Percentiles rank a stretch among this genome's conserved stretches.
These are phyloP conservation scores for Cairina moschata DNA, from an alignment of 2,113 vertebrate genomes.

Conservation along the genomic window DNA sequence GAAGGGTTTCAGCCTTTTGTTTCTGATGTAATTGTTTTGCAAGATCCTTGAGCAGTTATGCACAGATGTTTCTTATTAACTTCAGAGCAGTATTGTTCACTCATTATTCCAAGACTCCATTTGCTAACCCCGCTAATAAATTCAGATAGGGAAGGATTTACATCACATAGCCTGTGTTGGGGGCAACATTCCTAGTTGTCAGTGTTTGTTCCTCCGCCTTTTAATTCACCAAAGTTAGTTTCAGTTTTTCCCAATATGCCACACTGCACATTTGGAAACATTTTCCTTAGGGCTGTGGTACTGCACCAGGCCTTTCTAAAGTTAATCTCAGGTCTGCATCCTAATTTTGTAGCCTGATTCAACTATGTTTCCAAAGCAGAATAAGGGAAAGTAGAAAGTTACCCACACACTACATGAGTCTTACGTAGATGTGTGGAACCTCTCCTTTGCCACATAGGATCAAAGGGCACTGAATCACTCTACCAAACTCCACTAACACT, in stretches of 20 bases:
- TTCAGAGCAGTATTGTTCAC: constrained; percentile 40
- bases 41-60: neutral
- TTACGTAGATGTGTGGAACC: neutral
- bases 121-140: constrained; percentile 6
- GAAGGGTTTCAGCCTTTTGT: constrained; percentile 47
- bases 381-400: neutral
- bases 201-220: neutral
- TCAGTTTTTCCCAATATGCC: neutral
- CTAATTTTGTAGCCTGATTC: neutral
- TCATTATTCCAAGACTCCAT: constrained; percentile 35
- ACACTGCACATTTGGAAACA: neutral
- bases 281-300: neutral
- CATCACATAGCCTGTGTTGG: neutral
- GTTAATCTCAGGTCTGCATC: neutral
- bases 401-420: neutral
- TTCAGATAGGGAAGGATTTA: neutral
- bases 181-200: neutral
- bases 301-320: neutral
- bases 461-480: neutral
- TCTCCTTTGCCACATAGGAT: neutral
- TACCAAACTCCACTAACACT: neutral
- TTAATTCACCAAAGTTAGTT: neutral
- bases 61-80: constrained; percentile 62
- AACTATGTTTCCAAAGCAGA: neutral
- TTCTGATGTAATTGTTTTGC: constrained; percentile 53